A percentile compares a stretch with the other conserved stretches of the same genome.
phyloP scores from a whole-genome alignment of 2,797 vertebrate genomes.

The Rachycentron canadum region DNA sequence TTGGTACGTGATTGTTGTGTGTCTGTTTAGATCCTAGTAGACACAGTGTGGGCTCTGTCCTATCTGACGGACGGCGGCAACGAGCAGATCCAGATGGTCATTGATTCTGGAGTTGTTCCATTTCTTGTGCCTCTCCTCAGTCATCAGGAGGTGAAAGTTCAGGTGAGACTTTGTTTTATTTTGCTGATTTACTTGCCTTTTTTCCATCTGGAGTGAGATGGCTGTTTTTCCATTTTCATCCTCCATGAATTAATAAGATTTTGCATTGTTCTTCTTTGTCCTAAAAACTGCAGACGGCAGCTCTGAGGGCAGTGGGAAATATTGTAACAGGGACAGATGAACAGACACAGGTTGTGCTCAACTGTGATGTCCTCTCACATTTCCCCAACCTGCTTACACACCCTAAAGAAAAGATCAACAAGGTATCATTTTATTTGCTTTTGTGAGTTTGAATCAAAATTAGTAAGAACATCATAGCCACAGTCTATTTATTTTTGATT shows the following conservation, averaged over 20 bases:
- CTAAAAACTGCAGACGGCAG: conserved; percentile 89
- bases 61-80: conserved; percentile 99
- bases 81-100: conserved; percentile 99
- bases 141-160: conserved; percentile 99
- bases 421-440: conserved; percentile 82
- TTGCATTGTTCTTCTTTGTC: not conserved
- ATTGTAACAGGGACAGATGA: conserved; percentile 99
- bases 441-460: too few relatives aligned
- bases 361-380: conserved; percentile 97
- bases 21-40: conserved; percentile 93
- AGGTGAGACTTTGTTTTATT: conserved; percentile 84
- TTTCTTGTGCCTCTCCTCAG: conserved; percentile 98
- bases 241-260: not conserved
- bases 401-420: conserved; percentile 99
- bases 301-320: conserved; percentile 98
- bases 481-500: not conserved
- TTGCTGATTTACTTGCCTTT: not conserved
- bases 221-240: not conserved
- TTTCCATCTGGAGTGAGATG: not conserved
- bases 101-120: conserved; percentile 98
- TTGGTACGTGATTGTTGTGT: not conserved
- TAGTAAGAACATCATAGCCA: not conserved
- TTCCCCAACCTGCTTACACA: conserved; percentile 98
- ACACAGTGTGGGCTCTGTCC: conserved; percentile 99
- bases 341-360: conserved; percentile 98